Conservation (phyloP, 1,140 invertebrate species). For the Hetaerina americana region DNA sequence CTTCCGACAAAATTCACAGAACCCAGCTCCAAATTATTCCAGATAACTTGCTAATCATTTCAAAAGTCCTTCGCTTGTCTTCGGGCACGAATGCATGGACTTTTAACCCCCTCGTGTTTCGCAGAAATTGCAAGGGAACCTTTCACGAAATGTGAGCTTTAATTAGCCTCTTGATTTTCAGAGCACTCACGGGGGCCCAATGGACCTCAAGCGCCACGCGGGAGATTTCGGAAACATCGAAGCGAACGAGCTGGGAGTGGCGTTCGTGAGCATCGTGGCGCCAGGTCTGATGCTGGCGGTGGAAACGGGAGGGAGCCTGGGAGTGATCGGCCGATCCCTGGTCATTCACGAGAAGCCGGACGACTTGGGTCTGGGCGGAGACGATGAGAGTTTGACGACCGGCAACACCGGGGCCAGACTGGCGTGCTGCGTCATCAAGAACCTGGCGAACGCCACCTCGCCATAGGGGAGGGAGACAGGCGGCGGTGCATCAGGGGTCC, state of each 20-base stretch:
- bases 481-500: too few species aligned
- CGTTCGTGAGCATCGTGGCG: conserved; percentile 26
- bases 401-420: conserved; percentile 38
- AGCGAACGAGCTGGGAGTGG: conserved; percentile 28
- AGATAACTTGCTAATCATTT: too few species aligned
- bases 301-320: conserved; percentile 22
- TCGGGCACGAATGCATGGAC: too few species aligned
- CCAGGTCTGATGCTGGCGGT: conserved; percentile 25
- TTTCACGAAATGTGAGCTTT: too few species aligned
- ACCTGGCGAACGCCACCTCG: too few species aligned
- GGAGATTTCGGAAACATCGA: conserved; percentile 43
- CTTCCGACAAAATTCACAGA: too few species aligned
- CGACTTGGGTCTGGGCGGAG: conserved; percentile 35
- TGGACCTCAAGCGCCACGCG: conserved; percentile 33
- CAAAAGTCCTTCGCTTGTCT: too few species aligned
- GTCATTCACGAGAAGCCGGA: conserved; percentile 34
- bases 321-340: conserved; percentile 38
- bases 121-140: too few species aligned
- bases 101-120: too few species aligned
- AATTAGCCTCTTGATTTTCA: conserved; percentile 15
- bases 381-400: conserved; percentile 32
- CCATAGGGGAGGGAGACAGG: too few species aligned
- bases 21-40: too few species aligned
- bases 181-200: conserved; percentile 33
- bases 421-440: conserved; percentile 35